Percentiles rank a stretch among this genome's conserved stretches.
Conservation (phyloP, 2,797 vertebrate species). For the Anguilla anguilla region DNA sequence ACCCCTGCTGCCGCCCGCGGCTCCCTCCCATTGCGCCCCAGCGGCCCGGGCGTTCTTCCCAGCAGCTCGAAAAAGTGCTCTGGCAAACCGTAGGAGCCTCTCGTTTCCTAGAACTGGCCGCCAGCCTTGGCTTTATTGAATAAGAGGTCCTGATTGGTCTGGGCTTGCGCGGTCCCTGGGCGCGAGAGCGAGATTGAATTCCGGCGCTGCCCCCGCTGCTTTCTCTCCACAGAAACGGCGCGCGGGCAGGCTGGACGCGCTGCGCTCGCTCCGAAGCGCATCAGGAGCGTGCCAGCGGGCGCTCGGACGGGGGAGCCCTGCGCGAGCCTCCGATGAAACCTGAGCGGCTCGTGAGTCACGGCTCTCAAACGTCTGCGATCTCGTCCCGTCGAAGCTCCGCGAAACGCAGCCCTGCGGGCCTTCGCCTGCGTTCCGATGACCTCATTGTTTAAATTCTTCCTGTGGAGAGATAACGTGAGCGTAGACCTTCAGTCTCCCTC, state of each 20-base stretch:
- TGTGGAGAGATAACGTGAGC: background rate
- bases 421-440: background rate
- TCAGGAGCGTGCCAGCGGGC: background rate
- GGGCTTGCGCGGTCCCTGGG: background rate
- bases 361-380: background rate
- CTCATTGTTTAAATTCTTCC: background rate
- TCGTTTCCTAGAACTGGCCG: slow-evolving; percentile 1
- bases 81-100: background rate
- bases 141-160: background rate
- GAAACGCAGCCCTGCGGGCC: background rate
- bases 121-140: background rate
- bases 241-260: background rate
- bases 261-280: background rate
- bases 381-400: background rate
- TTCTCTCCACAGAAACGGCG: background rate
- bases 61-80: slow-evolving; percentile 2
- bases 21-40: background rate
- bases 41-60: background rate
- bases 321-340: background rate
- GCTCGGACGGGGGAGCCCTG: background rate
- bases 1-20: background rate
- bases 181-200: slow-evolving; percentile 4
- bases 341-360: background rate
- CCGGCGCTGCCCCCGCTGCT: background rate
- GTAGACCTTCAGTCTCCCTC: background rate